Evolutionary conservation across 2,888 invertebrate genomes (phyloP), one percentile per base, ranked within the genome.

Genomic region (Criorhina ranunculi): DNA sequence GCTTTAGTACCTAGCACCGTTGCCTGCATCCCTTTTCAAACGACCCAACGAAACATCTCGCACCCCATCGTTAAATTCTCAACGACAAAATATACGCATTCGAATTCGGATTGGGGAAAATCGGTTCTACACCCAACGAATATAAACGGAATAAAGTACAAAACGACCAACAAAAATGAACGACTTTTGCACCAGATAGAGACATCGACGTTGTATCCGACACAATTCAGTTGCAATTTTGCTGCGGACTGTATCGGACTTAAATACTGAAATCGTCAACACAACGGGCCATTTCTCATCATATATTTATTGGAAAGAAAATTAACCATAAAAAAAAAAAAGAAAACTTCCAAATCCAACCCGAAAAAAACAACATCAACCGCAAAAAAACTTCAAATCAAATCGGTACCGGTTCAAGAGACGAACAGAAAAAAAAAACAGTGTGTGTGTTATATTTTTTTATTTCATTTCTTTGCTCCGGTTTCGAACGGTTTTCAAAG

Each of bases 151-250:
- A 67, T 49, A 77, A 59, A 53, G 51, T 33, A 9, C 66, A 49
- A 70, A 46, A 62, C 37, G 67, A 59, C 57, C 59, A 79, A 77
- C 42, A 49, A 35, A 73, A 86, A 77, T 82, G 86, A 60, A 86
- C 75, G 78, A 78, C 92, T 93, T 93, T 93, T 93, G 93, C 93
- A 69, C 78, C 85, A 86, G 82, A 82, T 87, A 88, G 86, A 87
- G 87, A 86, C 79, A 83, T 82, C 81, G 80, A 70, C 80, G 72
- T 77, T 80, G 53, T 77, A 82, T 75, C 69, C 67, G 77, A 77
- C 67, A 86, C 83, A 87, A 86, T 88, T 88, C 89, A 90, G 90
- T 90, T 90, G 89, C 89, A 89, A 89, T 89, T 89, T 87, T 88
- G 89, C 89, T 88, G 88, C 89, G 88, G 87, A 89, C 76, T 87